phyloP scores from a whole-genome alignment of 1,140 invertebrate genomes.

The Anastrepha obliqua region DNA sequence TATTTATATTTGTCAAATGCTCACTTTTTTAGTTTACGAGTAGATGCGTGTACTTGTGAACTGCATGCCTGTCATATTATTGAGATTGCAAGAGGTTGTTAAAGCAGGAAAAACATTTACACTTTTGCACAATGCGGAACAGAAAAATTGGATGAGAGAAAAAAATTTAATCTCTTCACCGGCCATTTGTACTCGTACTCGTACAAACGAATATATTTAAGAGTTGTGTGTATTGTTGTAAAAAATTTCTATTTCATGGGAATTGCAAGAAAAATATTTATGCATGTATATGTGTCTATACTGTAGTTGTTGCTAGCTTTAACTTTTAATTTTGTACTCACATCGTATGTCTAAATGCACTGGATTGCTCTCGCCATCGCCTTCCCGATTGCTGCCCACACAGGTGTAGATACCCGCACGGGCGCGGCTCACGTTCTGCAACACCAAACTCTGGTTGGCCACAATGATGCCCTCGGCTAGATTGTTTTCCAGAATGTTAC shows the following conservation, averaged over 20 bases:
- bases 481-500: slow-evolving; percentile 83
- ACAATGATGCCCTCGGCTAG: slow-evolving; percentile 86
- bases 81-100: background rate
- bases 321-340: slow-evolving; percentile 77
- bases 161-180: no score
- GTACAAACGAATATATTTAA: no score
- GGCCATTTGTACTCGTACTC: no score
- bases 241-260: background rate
- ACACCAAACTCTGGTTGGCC: slow-evolving; percentile 89
- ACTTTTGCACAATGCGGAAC: background rate
- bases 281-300: background rate
- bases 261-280: background rate
- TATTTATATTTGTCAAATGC: background rate
- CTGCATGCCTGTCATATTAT: background rate
- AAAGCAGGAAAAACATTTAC: background rate
- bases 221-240: background rate
- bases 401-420: slow-evolving; percentile 89
- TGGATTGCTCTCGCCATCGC: slow-evolving; percentile 88
- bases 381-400: slow-evolving; percentile 87
- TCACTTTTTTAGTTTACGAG: background rate
- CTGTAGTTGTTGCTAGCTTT: background rate
- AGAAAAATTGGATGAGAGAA: background rate
- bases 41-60: background rate
- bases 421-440: slow-evolving; percentile 85
- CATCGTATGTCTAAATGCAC: slow-evolving; percentile 90